phyloP scores from a whole-genome alignment of 2,797 vertebrate species.

The Melanotaenia pygmaea region DNA sequence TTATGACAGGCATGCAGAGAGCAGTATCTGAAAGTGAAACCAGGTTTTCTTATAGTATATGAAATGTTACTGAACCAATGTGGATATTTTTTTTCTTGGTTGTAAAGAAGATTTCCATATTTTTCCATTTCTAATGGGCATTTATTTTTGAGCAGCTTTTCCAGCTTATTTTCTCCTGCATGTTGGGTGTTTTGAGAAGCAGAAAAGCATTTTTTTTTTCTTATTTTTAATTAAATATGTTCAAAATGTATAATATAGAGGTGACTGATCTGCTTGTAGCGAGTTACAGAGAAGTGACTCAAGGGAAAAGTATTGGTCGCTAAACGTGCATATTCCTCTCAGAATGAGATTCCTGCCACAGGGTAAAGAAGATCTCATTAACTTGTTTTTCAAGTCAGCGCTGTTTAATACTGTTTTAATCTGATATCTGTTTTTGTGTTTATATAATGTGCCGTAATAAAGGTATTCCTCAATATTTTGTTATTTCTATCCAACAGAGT shows the following conservation, averaged over 20 bases:
- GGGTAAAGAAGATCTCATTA: conserved; percentile 8
- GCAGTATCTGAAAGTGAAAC: too few relatives aligned
- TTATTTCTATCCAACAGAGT: conserved; percentile 32
- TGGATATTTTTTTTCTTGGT: too few relatives aligned
- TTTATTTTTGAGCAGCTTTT: too few relatives aligned
- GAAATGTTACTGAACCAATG: too few relatives aligned
- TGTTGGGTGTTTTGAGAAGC: too few relatives aligned
- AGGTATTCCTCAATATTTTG: not conserved
- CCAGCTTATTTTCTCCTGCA: too few relatives aligned
- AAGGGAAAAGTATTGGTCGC: conserved; percentile 48
- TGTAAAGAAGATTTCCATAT: too few relatives aligned
- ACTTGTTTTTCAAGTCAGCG: conserved; percentile 26
- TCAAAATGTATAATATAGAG: not conserved
- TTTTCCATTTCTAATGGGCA: too few relatives aligned
- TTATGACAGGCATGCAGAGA: too few relatives aligned
- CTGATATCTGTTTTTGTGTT: not conserved
- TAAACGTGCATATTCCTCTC: not conserved
- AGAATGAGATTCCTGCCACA: conserved; percentile 32
- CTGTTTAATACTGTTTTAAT: not conserved
- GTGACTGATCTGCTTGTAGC: conserved; percentile 13
- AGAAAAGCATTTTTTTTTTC: not conserved
- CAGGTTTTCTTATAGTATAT: too few relatives aligned
- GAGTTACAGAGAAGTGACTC: conserved; percentile 6
- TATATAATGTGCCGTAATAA: too few relatives aligned
- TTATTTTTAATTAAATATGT: not conserved